Base-by-base conservation (phyloP, 1,140 invertebrate species). In the Archegozetes longisetosus region DNA sequence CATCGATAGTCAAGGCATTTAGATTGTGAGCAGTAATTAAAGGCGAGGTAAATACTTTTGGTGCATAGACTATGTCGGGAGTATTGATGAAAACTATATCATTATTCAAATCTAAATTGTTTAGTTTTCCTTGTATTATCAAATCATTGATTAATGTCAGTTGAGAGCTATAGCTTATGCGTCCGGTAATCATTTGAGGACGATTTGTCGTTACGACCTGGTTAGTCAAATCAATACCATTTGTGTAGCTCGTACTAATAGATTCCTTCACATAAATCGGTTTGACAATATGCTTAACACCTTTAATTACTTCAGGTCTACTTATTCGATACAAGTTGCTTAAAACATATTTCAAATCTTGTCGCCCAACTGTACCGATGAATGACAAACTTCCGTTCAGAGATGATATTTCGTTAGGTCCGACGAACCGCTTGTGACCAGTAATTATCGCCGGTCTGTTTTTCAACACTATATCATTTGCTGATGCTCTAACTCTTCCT, bases 141-240 rank as follows among this genome's bases (percentile, higher is more conserved):
- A 40, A 40, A 40, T 40, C 17, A 40, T 40, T 40, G 17, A 17
- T 17, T 9, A 40, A 9, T 9, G 32, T 40, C 17, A 40, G 32
- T 40, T 40, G 32, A 40, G 32, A 40, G 32, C 17, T 40, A 40
- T 40, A 40, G 32, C 6, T 17, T 9, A 40, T 40, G 6, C 6
- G 27, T 0, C 61, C 57, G 1, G 40, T 49, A 4, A 62, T 56
- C 2, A 47, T 6, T 22, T 62, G 61, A 4, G 24, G 22, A 14
- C 56, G 53, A 24, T n/a, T 17, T 14, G 59, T 24, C 0, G 61
- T 62, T 1, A 62, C 58, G 4, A 62, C 53, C 29, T 62, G 56
- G 3, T 55, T 20, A 0, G 46, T 20, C 3, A 62, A 4, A 14
- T 62, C 53, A 2, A 62, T 55, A 14, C 25, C 61, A 6, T 62